Evolutionary conservation across 2,797 vertebrate genomes (phyloP).

Genomic region (Graptemys geographica): DNA sequence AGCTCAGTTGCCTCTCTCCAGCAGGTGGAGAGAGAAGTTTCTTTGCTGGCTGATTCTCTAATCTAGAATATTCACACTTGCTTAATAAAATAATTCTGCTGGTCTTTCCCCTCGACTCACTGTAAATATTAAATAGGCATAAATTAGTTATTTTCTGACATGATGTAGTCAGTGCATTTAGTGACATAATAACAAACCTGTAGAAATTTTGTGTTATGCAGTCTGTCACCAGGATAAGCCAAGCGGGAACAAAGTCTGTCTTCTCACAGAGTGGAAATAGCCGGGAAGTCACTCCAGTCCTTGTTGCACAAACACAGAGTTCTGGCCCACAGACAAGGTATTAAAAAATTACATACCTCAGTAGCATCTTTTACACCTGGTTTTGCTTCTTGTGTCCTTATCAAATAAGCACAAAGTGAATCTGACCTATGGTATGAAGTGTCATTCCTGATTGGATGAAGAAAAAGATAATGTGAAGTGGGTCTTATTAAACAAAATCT

Average conservation of each 20-base stretch:
- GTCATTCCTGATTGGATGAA: neutral
- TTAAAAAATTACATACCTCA: neutral
- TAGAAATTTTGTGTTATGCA: slow-evolving; percentile 81
- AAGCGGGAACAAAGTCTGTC: slow-evolving; percentile 94
- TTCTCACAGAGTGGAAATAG: slow-evolving; percentile 98
- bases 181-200: slow-evolving; percentile 73
- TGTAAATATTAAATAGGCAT: neutral
- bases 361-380: neutral
- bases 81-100: accelerated
- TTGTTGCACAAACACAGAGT: slow-evolving; percentile 94
- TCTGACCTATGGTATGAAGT: neutral
- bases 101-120: neutral
- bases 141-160: neutral
- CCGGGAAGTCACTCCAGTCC: slow-evolving; percentile 93
- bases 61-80: neutral
- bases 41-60: neutral
- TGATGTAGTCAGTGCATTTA: neutral
- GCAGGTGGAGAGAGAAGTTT: neutral
- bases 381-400: neutral
- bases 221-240: slow-evolving; percentile 94
- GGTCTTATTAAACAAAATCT: neutral
- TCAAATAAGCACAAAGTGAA: neutral
- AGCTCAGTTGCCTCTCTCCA: accelerated
- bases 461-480: neutral
- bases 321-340: slow-evolving; percentile 94